Evolutionary conservation across 2,888 invertebrate genomes (phyloP).

Genomic region (Cantharis lateralis): DNA sequence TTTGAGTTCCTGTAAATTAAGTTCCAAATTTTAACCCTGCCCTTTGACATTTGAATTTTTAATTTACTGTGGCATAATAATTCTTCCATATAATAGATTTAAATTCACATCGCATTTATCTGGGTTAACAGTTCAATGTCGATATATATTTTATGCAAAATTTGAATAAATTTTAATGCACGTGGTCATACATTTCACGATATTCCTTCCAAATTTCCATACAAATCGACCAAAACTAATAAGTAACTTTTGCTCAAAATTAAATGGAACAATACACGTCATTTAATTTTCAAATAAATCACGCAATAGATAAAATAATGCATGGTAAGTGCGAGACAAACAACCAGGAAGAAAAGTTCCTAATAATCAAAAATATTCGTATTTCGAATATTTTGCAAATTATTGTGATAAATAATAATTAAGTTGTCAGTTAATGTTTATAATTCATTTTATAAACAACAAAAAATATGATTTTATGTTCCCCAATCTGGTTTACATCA

Average conservation of each 20-base stretch:
- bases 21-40: conserved; percentile 4
- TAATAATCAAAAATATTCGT: not conserved
- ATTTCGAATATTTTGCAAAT: not conserved
- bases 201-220: not conserved
- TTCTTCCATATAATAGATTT: conserved; percentile 9
- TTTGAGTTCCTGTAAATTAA: not conserved
- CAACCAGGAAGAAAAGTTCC: not conserved
- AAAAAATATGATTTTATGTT: no score
- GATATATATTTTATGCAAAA: conserved; percentile 11
- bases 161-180: not conserved
- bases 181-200: not conserved
- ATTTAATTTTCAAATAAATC: not conserved
- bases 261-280: not conserved
- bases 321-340: not conserved
- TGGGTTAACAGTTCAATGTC: conserved; percentile 25
- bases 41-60: conserved; percentile 14
- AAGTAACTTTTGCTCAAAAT: not conserved
- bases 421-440: not conserved
- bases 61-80: not conserved
- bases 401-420: not conserved
- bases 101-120: conserved; percentile 11
- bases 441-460: no score
- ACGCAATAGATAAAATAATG: not conserved
- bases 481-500: no score
- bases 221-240: not conserved